A percentile compares a stretch with the other conserved stretches of the same genome.
These are phyloP conservation scores for Aphis gossypii DNA, from an alignment of 1,140 invertebrate species.

Conservation along the genomic window DNA sequence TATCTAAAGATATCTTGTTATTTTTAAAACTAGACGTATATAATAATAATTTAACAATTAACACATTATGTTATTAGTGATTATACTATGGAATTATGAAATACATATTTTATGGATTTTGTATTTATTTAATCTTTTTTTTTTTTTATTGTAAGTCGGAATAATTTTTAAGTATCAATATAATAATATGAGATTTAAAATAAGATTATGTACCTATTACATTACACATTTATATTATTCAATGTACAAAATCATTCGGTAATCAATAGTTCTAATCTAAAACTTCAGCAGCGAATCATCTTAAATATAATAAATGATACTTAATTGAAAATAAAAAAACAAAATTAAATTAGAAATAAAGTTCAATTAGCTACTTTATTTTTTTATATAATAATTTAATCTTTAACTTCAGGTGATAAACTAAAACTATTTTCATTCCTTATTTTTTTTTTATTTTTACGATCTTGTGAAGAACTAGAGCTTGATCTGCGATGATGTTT, in stretches of 20 bases:
- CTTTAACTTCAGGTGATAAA: constrained; percentile 49
- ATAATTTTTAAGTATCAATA: not conserved
- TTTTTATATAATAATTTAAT: constrained; percentile 23
- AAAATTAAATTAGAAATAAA: constrained; percentile 7
- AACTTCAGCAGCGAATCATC: not conserved
- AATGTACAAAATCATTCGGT: no score
- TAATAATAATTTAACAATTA: no score
- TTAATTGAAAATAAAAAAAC: not conserved
- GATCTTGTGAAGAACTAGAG: constrained; percentile 29
- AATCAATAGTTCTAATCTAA: not conserved
- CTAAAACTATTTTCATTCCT: constrained; percentile 40
- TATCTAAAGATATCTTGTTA: not conserved
- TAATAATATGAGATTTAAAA: not conserved
- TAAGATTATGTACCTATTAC: not conserved
- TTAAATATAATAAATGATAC: not conserved
- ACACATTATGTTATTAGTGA: not conserved
- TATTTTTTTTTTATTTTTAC: constrained; percentile 39
- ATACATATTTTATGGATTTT: not conserved
- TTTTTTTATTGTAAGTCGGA: not conserved
- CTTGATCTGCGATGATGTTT: constrained; percentile 17
- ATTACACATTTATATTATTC: not conserved
- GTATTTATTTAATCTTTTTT: not conserved
- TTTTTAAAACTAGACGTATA: not conserved
- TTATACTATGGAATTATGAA: not conserved
- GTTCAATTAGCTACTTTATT: not conserved